A percentile compares a stretch with the other conserved stretches of the same genome.
Evolutionary conservation across 2,888 invertebrate genomes (phyloP).

Genomic region (Sesia apiformis): DNA sequence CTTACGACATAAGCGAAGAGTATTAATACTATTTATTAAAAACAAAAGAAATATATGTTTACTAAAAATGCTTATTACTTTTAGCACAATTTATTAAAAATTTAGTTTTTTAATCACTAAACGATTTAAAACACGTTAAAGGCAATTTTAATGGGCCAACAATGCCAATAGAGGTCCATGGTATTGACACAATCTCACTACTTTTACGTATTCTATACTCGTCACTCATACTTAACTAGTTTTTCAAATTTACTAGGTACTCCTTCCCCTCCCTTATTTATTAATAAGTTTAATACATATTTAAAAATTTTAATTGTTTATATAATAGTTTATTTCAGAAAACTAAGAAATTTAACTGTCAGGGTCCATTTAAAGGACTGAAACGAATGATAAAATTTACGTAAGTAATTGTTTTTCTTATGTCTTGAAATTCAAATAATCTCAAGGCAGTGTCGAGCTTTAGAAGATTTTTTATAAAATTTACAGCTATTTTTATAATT

Average conservation of each 20-base stretch:
- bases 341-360: no score
- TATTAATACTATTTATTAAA: constrained; percentile 7
- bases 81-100: constrained; percentile 30
- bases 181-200: constrained; percentile 20
- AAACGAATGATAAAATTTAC: no score
- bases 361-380: no score
- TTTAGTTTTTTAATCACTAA: constrained; percentile 22
- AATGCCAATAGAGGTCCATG: constrained; percentile 17
- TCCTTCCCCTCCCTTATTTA: no score
- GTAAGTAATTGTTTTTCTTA: no score
- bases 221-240: background rate
- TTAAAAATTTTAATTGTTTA: no score
- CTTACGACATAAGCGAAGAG: constrained; percentile 24
- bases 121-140: constrained; percentile 34
- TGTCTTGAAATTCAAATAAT: no score
- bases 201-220: constrained; percentile 5
- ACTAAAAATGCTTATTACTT: constrained; percentile 17
- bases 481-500: no score
- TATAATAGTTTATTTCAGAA: no score
- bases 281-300: no score
- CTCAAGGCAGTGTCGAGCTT: background rate
- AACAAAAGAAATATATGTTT: constrained; percentile 15
- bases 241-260: background rate
- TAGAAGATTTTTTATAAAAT: no score
- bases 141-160: constrained; percentile 53